A percentile compares a stretch with the other conserved stretches of the same genome.
Evolutionary conservation across 2,888 invertebrate species (phyloP).

Genomic region (Thelaira solivaga): DNA sequence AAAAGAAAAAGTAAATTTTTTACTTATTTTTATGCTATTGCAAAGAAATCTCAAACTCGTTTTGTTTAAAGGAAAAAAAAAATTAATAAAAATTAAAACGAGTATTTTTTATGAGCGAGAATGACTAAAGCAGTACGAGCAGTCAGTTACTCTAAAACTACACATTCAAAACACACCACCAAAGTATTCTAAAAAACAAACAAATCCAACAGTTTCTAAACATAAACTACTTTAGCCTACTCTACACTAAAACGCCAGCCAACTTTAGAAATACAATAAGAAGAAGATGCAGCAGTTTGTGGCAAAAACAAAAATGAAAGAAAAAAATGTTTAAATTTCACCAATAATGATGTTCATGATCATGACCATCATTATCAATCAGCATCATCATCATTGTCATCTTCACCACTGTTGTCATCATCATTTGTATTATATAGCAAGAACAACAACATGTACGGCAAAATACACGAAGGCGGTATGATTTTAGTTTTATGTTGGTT

Average conservation of each 20-base stretch:
- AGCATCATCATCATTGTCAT: too few relatives aligned
- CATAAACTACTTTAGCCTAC: background rate
- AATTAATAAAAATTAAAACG: slow-evolving; percentile 14
- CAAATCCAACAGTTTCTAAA: background rate
- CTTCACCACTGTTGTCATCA: background rate
- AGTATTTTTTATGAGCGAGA: background rate
- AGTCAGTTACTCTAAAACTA: too few relatives aligned
- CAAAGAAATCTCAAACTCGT: slow-evolving; percentile 26
- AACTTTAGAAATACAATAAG: background rate
- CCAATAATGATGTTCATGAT: slow-evolving; percentile 60
- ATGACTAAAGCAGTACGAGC: too few relatives aligned
- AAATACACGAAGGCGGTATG: background rate
- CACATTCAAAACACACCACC: background rate
- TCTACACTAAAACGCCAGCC: background rate
- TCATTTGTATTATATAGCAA: slow-evolving; percentile 16
- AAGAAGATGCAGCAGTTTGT: slow-evolving; percentile 28
- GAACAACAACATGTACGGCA: too few relatives aligned
- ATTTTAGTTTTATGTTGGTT: background rate
- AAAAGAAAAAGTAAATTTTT: background rate
- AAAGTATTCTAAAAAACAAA: slow-evolving; percentile 31
- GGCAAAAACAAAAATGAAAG: slow-evolving; percentile 8
- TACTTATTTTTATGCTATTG: slow-evolving; percentile 19
- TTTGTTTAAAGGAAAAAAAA: slow-evolving; percentile 28
- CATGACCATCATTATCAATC: slow-evolving; percentile 48
- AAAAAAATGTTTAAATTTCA: slow-evolving; percentile 52